A percentile compares a stretch with the other conserved stretches of the same genome.
Evolutionary conservation across 92 coral and sea anemone genomes (phyloP).

Genomic region (Phenganax stokvisi): DNA sequence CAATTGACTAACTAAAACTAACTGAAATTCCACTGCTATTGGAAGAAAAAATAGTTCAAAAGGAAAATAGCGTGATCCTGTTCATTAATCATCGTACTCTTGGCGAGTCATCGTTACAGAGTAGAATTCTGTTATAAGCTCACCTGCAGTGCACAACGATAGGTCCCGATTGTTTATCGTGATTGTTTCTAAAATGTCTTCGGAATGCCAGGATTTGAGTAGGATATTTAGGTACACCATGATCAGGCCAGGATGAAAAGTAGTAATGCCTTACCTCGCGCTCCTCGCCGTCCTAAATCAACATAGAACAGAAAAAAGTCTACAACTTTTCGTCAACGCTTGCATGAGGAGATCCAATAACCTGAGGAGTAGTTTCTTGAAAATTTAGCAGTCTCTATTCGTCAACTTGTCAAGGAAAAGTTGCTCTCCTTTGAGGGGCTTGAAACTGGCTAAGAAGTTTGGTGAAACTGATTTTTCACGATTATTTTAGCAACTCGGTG

Average conservation of each 20-base stretch:
- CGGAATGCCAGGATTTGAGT: constrained; percentile 72
- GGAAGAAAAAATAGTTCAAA: too few relatives aligned
- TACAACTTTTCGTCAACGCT: too few relatives aligned
- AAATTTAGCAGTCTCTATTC: not conserved
- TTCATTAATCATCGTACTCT: too few relatives aligned
- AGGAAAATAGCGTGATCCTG: too few relatives aligned
- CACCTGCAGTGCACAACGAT: constrained; percentile 85
- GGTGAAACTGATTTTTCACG: too few relatives aligned
- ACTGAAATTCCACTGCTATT: too few relatives aligned
- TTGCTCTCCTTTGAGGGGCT: not conserved
- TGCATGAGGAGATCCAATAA: too few relatives aligned
- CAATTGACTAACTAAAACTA: too few relatives aligned
- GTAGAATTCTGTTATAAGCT: too few relatives aligned
- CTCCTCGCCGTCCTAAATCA: constrained; percentile 37
- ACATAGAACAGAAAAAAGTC: not conserved
- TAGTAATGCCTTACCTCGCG: constrained; percentile 68
- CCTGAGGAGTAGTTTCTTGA: too few relatives aligned
- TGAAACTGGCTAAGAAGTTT: not conserved
- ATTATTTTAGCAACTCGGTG: not conserved
- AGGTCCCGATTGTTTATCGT: constrained; percentile 67
- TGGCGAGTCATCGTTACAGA: too few relatives aligned
- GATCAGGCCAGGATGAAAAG: constrained; percentile 95
- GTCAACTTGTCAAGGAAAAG: too few relatives aligned
- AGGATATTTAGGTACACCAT: constrained; percentile 87
- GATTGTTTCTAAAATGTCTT: constrained; percentile 57